Base-by-base conservation (phyloP, 2,888 invertebrate genomes). In the Globia sparganii region DNA sequence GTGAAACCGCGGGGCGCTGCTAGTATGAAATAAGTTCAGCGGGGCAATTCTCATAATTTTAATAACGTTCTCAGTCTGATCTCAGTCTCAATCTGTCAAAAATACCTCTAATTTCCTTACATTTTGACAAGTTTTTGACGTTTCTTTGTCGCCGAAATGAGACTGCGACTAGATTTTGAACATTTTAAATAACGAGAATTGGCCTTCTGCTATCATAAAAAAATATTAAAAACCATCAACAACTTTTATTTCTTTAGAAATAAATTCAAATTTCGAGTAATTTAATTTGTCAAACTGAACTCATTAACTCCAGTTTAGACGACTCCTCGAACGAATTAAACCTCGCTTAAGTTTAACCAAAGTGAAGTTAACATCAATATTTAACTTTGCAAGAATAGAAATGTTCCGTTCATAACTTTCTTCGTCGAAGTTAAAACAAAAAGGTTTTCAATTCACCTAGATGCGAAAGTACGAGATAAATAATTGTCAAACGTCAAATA, bases 331-430 rank as follows among this genome's bases (percentile, higher is more conserved):
- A 56, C n/a, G 31, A 53, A 61, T 67, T 43, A 53, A 43, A 53
- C n/a, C 31, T 5, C 13, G 8, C 58, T 53, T 77, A 53, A 74
- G 40, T 74, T 58, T 46, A 77, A 65, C 25, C 40, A 77, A 37
- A 65, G 34, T 66, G 46, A 65, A 65, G 49, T 67, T 77, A 53
- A 62, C 34, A 43, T 43, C 2, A 37, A n/a, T 6, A 28, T 53
- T 65, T 56, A 46, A 62, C 49, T 49, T 72, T 46, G 25, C 9
- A 15, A 25, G n/a, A 40, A 56, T 34, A 5, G 15, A 62, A 56
- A 49, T 43, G 28, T 37, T 56, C 43, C 18, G 46, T 67, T 40
- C 53, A 66, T 61, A 62, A 46, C n/a, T 2, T n/a, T 67, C 40
- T 43, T 37, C 11, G 37, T 18, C 15, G 25, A 37, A 67, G 61